phyloP scores from a whole-genome alignment of 2,797 vertebrate species.

The Tenualosa thibaudeaui region DNA sequence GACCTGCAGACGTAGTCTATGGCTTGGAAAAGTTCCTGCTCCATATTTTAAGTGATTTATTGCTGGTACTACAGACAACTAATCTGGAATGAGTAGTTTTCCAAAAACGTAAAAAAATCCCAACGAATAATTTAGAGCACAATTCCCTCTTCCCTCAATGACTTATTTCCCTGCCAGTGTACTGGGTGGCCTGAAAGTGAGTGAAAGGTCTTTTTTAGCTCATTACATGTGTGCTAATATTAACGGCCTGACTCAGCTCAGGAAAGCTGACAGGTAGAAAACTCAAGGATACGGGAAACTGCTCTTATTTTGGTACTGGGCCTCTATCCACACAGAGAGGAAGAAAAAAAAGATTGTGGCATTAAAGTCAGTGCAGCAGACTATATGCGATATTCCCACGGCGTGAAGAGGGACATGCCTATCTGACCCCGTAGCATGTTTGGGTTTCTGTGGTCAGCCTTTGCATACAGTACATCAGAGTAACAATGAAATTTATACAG shows the following conservation, averaged over 20 bases:
- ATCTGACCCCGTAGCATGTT: neutral
- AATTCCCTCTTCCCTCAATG: conserved; percentile 28
- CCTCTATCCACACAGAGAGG: neutral
- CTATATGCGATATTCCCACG: neutral
- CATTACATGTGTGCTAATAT: conserved; percentile 48
- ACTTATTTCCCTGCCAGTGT: conserved; percentile 27
- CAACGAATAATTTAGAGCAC: conserved; percentile 29
- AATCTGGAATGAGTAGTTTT: conserved; percentile 30
- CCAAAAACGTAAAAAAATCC: conserved; percentile 7
- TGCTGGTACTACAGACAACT: conserved; percentile 10
- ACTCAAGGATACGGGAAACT: conserved; percentile 56
- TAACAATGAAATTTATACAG: neutral
- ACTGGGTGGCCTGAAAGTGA: conserved; percentile 47
- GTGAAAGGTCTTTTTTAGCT: conserved; percentile 34
- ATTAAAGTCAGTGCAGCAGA: neutral
- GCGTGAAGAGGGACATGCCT: neutral
- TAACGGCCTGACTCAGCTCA: conserved; percentile 45
- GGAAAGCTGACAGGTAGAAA: conserved; percentile 54
- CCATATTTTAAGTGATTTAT: neutral
- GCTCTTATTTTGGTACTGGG: conserved; percentile 21
- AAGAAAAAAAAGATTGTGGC: neutral
- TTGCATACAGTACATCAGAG: neutral
- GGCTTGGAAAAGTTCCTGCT: neutral
- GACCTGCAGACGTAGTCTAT: neutral
- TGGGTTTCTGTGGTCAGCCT: neutral